Evolutionary conservation across 2,113 vertebrate species (phyloP), one percentile per base, ranked within the genome.

Genomic region (Limanda limanda): DNA sequence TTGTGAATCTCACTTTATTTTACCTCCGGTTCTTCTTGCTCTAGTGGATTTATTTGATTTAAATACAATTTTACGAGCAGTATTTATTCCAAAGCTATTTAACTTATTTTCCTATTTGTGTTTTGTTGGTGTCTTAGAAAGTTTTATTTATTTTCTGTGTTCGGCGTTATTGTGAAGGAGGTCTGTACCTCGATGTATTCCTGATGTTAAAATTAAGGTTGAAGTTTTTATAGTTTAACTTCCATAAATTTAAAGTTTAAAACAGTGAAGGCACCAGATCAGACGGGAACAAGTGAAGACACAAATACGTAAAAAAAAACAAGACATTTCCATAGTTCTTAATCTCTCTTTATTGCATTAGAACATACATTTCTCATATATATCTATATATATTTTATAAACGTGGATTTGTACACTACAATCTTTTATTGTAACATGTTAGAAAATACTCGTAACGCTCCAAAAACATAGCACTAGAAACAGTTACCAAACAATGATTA

Each of bases 361-460:
- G 93, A 95, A 94, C 94, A 95, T 94, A 95, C 93, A 95, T 94
- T 91, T 95, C 71, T 91, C 83, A 91, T 91, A 91, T 91, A 90
- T 89, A 84, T 92, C 40, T 91, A 86, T 91, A 86, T 60, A 23
- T 89, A 82, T 90, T 86, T 95, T 95, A 94, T 92, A 95, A 95
- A 95, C 94, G 92, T 94, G 89, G 88, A 94, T 95, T 95, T 95
- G 91, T 95, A 95, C 94, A 95, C 94, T 95, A 95, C 95, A 95
- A 95, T 95, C 95, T 94, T 91, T 94, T 89, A 92, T 94, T 94
- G 92, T 94, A 94, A 95, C 93, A 94, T 94, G 88, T 95, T 95
- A 95, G 89, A 95, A 95, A 95, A 95, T 94, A 94, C 91, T 94
- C 76, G 85, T 85, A 92, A 92, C 83, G 88, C 88, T 94, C 87